A percentile compares a stretch with the other conserved stretches of the same genome.
These are phyloP conservation scores for Acanthurus tractus DNA, from an alignment of 2,797 vertebrate genomes.

Conservation along the genomic window DNA sequence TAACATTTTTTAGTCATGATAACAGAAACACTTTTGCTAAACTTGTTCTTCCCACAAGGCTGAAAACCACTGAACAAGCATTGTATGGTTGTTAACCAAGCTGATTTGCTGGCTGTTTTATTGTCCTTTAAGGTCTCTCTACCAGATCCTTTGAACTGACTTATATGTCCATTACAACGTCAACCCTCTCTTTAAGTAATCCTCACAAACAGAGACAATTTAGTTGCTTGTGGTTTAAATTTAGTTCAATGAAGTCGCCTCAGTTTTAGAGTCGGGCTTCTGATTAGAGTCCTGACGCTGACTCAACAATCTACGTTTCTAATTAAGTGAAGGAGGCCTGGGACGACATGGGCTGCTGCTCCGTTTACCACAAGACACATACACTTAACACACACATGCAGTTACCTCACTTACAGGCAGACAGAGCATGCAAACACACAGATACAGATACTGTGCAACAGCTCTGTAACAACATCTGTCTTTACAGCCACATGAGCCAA, in stretches of 20 bases:
- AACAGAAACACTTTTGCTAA: not conserved
- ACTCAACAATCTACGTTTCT: conserved; percentile 73
- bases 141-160: conserved; percentile 5
- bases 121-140: too few relatives aligned
- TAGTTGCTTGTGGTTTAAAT: conserved; percentile 58
- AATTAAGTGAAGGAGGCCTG: conserved; percentile 74
- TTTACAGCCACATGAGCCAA: conserved; percentile 45
- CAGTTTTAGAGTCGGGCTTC: conserved; percentile 50
- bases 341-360: conserved; percentile 76
- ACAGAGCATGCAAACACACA: conserved; percentile 7
- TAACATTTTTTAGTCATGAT: too few relatives aligned
- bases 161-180: conserved; percentile 34
- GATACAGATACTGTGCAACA: not conserved
- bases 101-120: not conserved
- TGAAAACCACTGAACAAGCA: not conserved
- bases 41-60: not conserved
- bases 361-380: conserved; percentile 62
- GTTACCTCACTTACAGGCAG: not conserved
- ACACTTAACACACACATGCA: conserved; percentile 23
- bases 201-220: conserved; percentile 53
- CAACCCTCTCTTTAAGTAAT: conserved; percentile 40
- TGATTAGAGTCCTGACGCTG: conserved; percentile 74
- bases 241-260: conserved; percentile 56
- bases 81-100: not conserved
- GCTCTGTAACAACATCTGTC: conserved; percentile 37